These are phyloP conservation scores for Desmophyllum pertusum DNA, from an alignment of 92 coral and sea anemone species.

Conservation along the genomic window DNA sequence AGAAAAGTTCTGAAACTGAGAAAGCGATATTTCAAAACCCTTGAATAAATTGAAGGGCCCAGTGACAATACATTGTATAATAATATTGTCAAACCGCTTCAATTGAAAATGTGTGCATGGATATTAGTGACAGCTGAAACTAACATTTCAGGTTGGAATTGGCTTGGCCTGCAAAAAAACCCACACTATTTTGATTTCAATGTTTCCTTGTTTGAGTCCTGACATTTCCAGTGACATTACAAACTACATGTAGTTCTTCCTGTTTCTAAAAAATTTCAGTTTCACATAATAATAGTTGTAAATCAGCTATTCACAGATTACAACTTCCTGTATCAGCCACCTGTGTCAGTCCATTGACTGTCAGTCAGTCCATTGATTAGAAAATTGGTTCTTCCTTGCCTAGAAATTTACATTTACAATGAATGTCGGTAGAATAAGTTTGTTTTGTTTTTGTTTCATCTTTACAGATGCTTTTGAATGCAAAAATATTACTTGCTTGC, in stretches of 20 bases:
- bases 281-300: background rate
- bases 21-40: background rate
- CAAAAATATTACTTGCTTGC: slow-evolving; percentile 37
- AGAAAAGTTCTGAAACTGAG: background rate
- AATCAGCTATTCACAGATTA: background rate
- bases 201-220: background rate
- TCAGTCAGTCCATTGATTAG: too few species aligned
- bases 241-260: background rate
- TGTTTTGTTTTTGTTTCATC: slow-evolving; percentile 7
- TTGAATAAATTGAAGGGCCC: background rate
- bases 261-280: background rate
- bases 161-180: background rate
- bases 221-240: background rate
- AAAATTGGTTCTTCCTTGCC: background rate
- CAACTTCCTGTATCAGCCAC: slow-evolving; percentile 14
- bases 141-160: background rate
- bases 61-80: too few species aligned
- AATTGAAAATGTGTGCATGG: background rate
- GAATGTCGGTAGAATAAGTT: background rate
- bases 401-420: background rate
- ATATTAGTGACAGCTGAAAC: background rate
- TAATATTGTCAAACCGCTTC: too few species aligned
- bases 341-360: too few species aligned
- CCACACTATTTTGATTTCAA: background rate
- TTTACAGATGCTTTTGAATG: slow-evolving; percentile 69